A percentile compares a stretch with the other conserved stretches of the same genome.
Conservation (phyloP, 1,140 invertebrate species). For the Sycophila sp. region DNA sequence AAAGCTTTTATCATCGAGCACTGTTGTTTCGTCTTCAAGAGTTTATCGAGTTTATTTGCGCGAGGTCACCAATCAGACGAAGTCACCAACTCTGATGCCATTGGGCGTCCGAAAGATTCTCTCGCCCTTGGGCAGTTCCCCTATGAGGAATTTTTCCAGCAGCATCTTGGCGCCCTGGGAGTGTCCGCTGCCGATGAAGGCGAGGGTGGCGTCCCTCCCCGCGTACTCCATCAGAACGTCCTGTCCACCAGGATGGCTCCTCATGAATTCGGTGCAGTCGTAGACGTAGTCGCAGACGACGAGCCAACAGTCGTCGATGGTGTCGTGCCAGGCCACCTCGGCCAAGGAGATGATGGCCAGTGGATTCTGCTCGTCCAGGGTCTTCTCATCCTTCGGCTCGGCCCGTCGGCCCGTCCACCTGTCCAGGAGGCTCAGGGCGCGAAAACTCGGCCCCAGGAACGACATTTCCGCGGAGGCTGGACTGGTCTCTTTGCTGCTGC, state of each 20-base stretch:
- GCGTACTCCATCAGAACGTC: conserved; percentile 88
- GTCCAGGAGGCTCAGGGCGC: background rate
- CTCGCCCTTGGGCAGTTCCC: conserved; percentile 75
- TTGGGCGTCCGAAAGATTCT: conserved; percentile 73
- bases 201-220: conserved; percentile 85
- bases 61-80: background rate
- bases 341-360: conserved; percentile 68
- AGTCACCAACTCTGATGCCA: conserved; percentile 55
- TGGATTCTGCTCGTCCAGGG: too few species aligned
- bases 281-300: conserved; percentile 81
- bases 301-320: conserved; percentile 74
- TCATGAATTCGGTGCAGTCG: conserved; percentile 78
- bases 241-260: conserved; percentile 84
- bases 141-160: conserved; percentile 76
- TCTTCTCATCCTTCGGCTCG: background rate
- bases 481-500: background rate
- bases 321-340: conserved; percentile 75
- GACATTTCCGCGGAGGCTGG: background rate
- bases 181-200: conserved; percentile 85
- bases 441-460: background rate
- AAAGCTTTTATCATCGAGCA: too few species aligned
- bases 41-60: too few species aligned
- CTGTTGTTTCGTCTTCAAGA: too few species aligned
- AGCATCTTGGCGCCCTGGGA: conserved; percentile 70
- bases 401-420: background rate